phyloP scores from a whole-genome alignment of 2,113 vertebrate genomes.

The Leuciscus idus region DNA sequence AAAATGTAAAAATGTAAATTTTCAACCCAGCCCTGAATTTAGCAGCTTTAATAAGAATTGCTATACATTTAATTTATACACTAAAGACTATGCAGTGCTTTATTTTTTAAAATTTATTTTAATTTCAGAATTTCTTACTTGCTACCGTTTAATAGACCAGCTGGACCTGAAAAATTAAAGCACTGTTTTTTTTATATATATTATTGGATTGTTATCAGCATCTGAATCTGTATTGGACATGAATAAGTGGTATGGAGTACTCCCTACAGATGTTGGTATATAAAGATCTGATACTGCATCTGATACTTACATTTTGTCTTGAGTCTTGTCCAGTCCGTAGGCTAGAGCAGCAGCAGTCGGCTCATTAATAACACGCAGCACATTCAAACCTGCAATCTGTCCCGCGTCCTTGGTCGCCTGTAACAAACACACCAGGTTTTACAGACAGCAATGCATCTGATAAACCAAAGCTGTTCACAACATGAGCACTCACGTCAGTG shows the following conservation, averaged over 20 bases:
- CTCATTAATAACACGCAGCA: conserved; percentile 96
- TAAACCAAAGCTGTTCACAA: neutral
- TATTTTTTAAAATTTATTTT: no score
- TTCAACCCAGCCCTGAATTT: no score
- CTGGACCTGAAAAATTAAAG: no score
- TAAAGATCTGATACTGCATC: no score
- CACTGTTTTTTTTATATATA: no score
- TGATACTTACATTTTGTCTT: conserved; percentile 90
- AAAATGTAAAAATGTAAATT: no score
- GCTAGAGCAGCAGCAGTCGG: conserved; percentile 96
- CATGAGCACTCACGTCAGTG: neutral
- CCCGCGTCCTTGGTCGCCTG: conserved; percentile 98
- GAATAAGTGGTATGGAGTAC: neutral
- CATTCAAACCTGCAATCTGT: conserved; percentile 94
- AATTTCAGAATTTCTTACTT: no score
- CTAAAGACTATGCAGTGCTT: no score
- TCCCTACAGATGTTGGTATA: neutral
- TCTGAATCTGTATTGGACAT: neutral
- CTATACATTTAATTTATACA: no score
- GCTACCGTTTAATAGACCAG: no score
- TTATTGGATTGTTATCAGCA: no score
- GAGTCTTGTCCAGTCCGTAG: conserved; percentile 97
- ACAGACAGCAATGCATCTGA: neutral
- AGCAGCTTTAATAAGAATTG: no score
- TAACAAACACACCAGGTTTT: neutral